Percentiles rank a stretch among this genome's conserved stretches.
Conservation (phyloP, 1,140 invertebrate genomes). For the Micrasema minimum region DNA sequence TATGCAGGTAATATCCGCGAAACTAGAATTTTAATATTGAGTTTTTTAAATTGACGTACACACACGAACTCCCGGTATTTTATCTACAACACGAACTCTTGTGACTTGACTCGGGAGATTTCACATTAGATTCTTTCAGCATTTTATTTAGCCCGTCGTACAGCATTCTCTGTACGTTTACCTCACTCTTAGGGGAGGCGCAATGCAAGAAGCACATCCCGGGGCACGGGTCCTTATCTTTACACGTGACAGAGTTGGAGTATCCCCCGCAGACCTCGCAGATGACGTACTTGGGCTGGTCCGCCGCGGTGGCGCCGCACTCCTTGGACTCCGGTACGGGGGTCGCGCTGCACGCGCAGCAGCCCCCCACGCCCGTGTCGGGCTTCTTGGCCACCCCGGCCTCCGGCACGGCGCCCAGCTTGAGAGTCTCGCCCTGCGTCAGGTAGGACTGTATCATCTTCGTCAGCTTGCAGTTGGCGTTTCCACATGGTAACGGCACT, state of each 20-base stretch:
- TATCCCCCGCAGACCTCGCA: slow-evolving; percentile 34
- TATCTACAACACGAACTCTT: too few species aligned
- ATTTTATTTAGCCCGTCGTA: slow-evolving; percentile 24
- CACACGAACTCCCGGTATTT: too few species aligned
- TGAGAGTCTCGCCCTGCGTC: slow-evolving; percentile 1
- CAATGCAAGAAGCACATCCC: neutral
- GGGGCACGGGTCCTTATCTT: neutral
- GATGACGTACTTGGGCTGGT: slow-evolving; percentile 25
- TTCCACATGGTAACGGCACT: slow-evolving; percentile 22
- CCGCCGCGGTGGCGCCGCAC: neutral
- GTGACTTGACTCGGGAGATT: too few species aligned
- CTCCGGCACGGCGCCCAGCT: neutral
- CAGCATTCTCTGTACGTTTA: slow-evolving; percentile 17
- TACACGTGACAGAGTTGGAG: slow-evolving; percentile 32
- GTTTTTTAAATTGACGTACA: too few species aligned
- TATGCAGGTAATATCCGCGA: too few species aligned
- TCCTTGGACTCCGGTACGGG: neutral
- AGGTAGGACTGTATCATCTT: slow-evolving; percentile 34
- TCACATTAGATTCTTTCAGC: neutral
- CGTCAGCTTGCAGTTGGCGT: slow-evolving; percentile 37
- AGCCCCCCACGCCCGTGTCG: neutral
- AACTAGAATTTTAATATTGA: too few species aligned
- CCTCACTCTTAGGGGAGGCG: neutral
- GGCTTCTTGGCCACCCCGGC: neutral
- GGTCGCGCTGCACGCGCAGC: slow-evolving; percentile 8